A percentile compares a stretch with the other conserved stretches of the same genome.
These are phyloP conservation scores for Pimephales promelas DNA, from an alignment of 2,113 vertebrate genomes.

Conservation along the genomic window DNA sequence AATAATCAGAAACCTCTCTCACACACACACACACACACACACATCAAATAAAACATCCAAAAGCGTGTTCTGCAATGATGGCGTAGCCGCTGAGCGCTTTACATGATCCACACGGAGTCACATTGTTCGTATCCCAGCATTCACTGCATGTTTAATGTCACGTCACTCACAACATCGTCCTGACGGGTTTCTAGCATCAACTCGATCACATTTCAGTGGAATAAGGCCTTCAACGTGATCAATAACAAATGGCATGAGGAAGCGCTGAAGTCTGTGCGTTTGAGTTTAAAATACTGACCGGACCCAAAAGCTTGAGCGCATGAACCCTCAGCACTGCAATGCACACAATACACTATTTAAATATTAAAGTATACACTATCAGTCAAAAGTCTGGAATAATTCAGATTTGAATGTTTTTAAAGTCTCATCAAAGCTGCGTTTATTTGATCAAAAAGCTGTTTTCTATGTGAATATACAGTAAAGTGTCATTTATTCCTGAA, in stretches of 20 bases:
- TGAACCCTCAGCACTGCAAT: constrained; percentile 1
- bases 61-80: neutral
- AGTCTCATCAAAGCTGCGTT: neutral
- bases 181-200: neutral
- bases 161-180: neutral
- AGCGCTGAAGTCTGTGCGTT: neutral
- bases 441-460: neutral
- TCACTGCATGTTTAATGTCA: neutral
- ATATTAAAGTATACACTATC: neutral
- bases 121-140: neutral
- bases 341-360: constrained; percentile 10
- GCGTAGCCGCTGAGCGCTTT: neutral
- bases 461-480: neutral
- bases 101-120: neutral
- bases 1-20: neutral
- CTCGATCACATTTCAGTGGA: neutral
- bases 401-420: too few relatives aligned
- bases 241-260: constrained; percentile 10
- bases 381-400: neutral
- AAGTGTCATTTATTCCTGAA: neutral
- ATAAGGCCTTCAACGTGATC: constrained; percentile 13
- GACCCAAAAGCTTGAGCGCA: neutral
- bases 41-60: neutral
- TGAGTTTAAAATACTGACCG: neutral
- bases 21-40: neutral